Evolutionary conservation across 2,888 invertebrate genomes (phyloP), one percentile per base, ranked within the genome.

Genomic region (Pogonocherus hispidulus): DNA sequence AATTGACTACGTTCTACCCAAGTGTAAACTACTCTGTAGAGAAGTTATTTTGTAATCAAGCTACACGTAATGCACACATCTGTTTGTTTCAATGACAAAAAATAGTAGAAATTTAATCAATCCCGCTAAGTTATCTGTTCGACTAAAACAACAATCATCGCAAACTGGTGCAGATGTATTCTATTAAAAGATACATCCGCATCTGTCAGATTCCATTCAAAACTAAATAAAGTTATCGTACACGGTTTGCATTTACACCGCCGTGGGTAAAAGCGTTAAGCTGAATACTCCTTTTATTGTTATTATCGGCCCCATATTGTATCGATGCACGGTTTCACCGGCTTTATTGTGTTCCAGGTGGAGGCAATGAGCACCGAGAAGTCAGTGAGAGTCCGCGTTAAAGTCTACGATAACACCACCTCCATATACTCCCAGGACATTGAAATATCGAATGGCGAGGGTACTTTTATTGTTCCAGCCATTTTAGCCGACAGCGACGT

Each of bases 381-480:
- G 80, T 87, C 87, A 0, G 90, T 91, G 0, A 86, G 91, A 41
- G 91, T 91, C 3, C 87, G 91, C 0, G 91, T 91, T 14, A 91
- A 91, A 84, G 87, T 91, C 0, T 90, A 91, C 77, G 91, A 91
- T 74, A 90, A 91, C 80, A 88, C 88, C 8, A 91, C 91, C 0
- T 90, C 91, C 71, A 91, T 91, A 82, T 91, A 91, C 83, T 91
- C 91, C 72, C 91, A 91, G 81, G 91, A 91, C 73, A 90, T 91
- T 57, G 91, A 91, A 82, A 91, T 91, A 86, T 88, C 90, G 0
- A 89, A 89, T 2, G 90, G 91, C 0, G 91, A 91, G 80, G 90
- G 90, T 3, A 86, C 85, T 19, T 91, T 91, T 79, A 87, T 90
- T n/a, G 91, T 91, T 0, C 91, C 91, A 0, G 91, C 91, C 51